phyloP scores from a whole-genome alignment of 2,888 invertebrate genomes.

The Xanthia togata region DNA sequence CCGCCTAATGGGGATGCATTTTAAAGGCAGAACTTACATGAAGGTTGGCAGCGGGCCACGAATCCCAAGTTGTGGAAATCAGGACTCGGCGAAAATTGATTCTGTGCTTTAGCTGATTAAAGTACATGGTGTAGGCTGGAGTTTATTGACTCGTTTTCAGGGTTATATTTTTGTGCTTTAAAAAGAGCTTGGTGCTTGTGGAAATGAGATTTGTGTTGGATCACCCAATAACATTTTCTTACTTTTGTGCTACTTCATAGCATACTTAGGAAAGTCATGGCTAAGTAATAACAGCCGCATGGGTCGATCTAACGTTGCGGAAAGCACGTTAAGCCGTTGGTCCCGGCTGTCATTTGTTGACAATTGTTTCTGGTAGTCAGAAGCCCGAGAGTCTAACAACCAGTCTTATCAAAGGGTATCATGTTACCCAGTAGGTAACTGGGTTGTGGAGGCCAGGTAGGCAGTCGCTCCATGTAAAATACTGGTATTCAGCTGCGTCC shows the following conservation, averaged over 20 bases:
- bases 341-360: not conserved
- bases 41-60: slow-evolving; percentile 77
- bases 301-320: too few relatives aligned
- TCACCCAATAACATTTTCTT: not conserved
- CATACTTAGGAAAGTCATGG: too few relatives aligned
- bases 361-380: too few relatives aligned
- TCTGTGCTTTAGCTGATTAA: slow-evolving; percentile 58
- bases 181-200: not conserved
- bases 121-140: slow-evolving; percentile 20
- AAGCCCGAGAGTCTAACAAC: too few relatives aligned
- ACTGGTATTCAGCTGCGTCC: too few relatives aligned
- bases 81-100: slow-evolving; percentile 67
- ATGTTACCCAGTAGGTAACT: too few relatives aligned
- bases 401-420: too few relatives aligned
- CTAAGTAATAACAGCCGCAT: too few relatives aligned
- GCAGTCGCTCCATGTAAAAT: too few relatives aligned
- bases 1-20: slow-evolving; percentile 83
- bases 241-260: not conserved
- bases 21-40: slow-evolving; percentile 69
- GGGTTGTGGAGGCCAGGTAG: too few relatives aligned
- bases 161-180: not conserved
- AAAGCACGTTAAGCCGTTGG: not conserved
- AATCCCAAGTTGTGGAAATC: slow-evolving; percentile 73
- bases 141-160: slow-evolving; percentile 13
- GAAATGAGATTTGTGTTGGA: not conserved